These are phyloP conservation scores for Hydrocynus forskahlii DNA, from an alignment of 2,797 vertebrate species.

Conservation along the genomic window DNA sequence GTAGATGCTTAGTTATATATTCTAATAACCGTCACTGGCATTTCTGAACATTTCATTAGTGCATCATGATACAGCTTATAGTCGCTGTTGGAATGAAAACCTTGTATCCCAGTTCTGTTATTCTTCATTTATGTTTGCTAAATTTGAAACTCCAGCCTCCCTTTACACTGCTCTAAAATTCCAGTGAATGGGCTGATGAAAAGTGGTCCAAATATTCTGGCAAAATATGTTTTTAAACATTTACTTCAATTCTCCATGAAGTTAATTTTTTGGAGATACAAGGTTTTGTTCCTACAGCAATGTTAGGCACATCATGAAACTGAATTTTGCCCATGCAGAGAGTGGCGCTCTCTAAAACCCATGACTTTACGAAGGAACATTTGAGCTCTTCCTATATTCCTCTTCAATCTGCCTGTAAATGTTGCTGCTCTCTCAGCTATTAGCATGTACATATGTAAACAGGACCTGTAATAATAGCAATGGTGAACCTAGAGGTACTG, in stretches of 20 bases:
- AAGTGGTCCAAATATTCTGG: too few species aligned
- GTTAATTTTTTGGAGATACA: too few species aligned
- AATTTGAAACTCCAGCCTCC: too few species aligned
- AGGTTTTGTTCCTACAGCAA: too few species aligned
- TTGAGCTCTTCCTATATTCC: constrained; percentile 60
- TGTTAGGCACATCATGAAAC: constrained; percentile 19
- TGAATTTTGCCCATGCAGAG: constrained; percentile 11
- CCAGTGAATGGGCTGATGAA: too few species aligned
- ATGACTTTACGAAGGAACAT: constrained; percentile 48
- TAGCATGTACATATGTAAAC: constrained; percentile 96
- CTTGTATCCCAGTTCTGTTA: too few species aligned
- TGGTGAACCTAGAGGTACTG: constrained; percentile 83
- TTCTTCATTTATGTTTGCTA: too few species aligned
- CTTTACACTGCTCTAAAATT: too few species aligned
- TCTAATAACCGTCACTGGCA: not conserved
- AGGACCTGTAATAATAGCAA: constrained; percentile 86
- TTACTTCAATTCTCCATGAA: too few species aligned
- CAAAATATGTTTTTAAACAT: too few species aligned
- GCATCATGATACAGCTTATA: not conserved
- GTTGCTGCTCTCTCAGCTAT: constrained; percentile 80
- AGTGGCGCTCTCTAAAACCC: constrained; percentile 3
- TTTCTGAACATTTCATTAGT: constrained; percentile 26
- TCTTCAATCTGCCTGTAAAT: constrained; percentile 71
- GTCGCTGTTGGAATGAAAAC: too few species aligned
- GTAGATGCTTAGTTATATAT: not conserved